Percentiles rank a stretch among this genome's conserved stretches.
Conservation (phyloP, 2,113 vertebrate species). For the Reinhardtius hippoglossoides region DNA sequence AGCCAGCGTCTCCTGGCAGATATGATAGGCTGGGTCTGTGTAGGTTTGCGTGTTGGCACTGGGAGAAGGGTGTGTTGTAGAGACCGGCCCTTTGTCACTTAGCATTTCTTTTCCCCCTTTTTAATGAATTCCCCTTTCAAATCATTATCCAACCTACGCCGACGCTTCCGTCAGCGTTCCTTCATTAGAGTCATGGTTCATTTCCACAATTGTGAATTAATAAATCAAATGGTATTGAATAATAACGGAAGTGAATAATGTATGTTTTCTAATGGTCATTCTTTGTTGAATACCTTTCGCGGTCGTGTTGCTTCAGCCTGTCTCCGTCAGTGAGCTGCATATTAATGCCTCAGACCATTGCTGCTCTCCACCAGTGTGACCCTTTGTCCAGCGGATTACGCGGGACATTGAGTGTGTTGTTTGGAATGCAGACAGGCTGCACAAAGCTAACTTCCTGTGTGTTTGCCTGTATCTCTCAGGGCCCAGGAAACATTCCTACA, state of each 20-base stretch:
- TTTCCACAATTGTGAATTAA: neutral
- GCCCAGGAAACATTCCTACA: constrained; percentile 99
- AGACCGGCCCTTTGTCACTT: constrained; percentile 18
- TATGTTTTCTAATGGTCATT: neutral
- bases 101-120: neutral
- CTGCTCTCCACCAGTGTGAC: constrained; percentile 14
- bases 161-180: no score
- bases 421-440: constrained; percentile 52
- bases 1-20: constrained; percentile 42
- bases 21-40: constrained; percentile 39
- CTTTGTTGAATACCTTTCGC: neutral
- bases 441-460: constrained; percentile 60
- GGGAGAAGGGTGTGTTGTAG: constrained; percentile 4
- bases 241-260: neutral
- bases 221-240: neutral
- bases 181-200: no score
- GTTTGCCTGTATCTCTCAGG: constrained; percentile 76
- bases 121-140: no score
- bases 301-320: constrained; percentile 9
- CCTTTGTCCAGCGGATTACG: constrained; percentile 69
- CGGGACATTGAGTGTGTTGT: constrained; percentile 48
- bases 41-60: constrained; percentile 29
- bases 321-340: constrained; percentile 32
- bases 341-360: constrained; percentile 26
- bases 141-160: no score